These are phyloP conservation scores for Axinella damicornis DNA, from an alignment of 37 sponge, comb jelly and placozoan genomes.

Conservation along the genomic window DNA sequence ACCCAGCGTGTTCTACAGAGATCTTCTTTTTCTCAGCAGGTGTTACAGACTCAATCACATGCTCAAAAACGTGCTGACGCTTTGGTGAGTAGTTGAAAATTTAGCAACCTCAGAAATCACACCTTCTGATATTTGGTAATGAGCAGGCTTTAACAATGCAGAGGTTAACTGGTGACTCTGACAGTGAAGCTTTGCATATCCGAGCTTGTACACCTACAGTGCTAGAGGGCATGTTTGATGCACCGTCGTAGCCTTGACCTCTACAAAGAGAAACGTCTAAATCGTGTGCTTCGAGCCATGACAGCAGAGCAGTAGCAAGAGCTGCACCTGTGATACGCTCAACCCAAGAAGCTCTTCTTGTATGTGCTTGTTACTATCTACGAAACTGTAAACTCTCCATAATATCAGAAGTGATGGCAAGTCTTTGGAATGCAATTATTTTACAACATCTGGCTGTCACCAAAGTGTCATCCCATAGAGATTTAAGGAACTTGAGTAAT, in stretches of 20 bases:
- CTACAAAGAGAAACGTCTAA: conserved; percentile 1
- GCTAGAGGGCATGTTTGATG: conserved; percentile 24
- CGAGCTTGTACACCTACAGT: conserved; percentile 16
- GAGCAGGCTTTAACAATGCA: conserved; percentile 48
- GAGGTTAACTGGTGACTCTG: conserved; percentile 44
- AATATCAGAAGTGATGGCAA: no score
- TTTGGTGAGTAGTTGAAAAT: conserved; percentile 69
- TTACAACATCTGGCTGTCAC: no score
- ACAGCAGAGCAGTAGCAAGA: conserved; percentile 34
- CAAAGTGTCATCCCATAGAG: no score
- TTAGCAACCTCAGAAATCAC: conserved; percentile 44
- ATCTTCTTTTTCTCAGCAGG: conserved; percentile 36
- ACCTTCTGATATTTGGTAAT: conserved; percentile 26
- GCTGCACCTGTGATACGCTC: conserved; percentile 51
- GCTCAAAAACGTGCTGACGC: conserved; percentile 60
- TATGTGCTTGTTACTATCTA: neutral
- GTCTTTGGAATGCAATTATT: no score
- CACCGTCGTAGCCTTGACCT: conserved; percentile 53
- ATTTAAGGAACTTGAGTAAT: no score
- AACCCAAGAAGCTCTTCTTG: no score
- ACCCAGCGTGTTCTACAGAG: conserved; percentile 66
- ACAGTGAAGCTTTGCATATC: conserved; percentile 30
- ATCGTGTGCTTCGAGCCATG: neutral
- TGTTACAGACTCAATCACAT: conserved; percentile 21
- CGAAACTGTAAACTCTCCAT: no score